phyloP scores from a whole-genome alignment of 2,888 invertebrate genomes.

The Pogonocherus hispidulus region DNA sequence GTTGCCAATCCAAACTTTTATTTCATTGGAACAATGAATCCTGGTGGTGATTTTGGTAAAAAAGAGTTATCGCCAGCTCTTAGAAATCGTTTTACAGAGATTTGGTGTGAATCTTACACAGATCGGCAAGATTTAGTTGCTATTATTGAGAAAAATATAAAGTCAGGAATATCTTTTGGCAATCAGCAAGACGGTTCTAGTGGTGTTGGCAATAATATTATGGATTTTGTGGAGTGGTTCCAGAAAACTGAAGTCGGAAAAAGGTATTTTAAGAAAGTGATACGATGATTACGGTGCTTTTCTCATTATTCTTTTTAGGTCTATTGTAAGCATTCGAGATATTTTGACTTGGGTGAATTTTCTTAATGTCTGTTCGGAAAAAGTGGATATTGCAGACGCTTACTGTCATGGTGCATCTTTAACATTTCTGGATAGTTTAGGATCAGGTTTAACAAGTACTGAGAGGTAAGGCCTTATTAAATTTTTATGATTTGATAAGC shows the following conservation, averaged over 20 bases:
- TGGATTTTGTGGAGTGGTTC: constrained; percentile 87
- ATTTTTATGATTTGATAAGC: no score
- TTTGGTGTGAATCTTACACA: constrained; percentile 92
- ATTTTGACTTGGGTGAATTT: constrained; percentile 93
- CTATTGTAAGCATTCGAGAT: constrained; percentile 91
- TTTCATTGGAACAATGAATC: constrained; percentile 99
- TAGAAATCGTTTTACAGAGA: constrained; percentile 97
- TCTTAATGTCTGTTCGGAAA: constrained; percentile 76
- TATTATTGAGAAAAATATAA: constrained; percentile 87
- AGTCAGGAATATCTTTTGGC: constrained; percentile 70
- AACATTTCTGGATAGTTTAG: constrained; percentile 92
- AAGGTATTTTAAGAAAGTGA: constrained; percentile 62
- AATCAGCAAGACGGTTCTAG: constrained; percentile 71
- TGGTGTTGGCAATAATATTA: constrained; percentile 78
- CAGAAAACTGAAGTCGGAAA: constrained; percentile 78
- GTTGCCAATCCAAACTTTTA: constrained; percentile 83
- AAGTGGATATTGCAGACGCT: constrained; percentile 73
- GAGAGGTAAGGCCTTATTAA: constrained; percentile 77
- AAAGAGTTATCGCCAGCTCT: constrained; percentile 98
- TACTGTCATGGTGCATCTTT: constrained; percentile 93
- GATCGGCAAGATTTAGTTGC: constrained; percentile 80
- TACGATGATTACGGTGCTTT: background rate
- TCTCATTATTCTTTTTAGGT: constrained; percentile 70
- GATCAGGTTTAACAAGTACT: constrained; percentile 83
- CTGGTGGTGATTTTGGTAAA: constrained; percentile 99